phyloP scores from a whole-genome alignment of 92 coral and sea anemone genomes.

The Zoanthus sansibaricus region DNA sequence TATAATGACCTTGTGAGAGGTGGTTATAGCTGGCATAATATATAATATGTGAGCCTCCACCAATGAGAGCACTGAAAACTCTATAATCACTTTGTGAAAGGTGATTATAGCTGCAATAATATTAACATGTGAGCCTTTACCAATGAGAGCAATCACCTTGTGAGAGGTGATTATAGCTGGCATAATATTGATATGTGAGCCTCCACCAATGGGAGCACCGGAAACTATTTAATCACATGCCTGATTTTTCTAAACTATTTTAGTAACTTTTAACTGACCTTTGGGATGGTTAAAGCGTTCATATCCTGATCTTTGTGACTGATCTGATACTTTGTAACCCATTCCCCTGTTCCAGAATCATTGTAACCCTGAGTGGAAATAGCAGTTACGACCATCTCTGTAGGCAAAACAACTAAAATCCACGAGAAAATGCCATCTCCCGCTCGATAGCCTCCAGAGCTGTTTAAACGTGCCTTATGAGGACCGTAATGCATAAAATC shows the following conservation, averaged over 20 bases:
- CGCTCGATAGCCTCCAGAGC: slow-evolving; percentile 20
- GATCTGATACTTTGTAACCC: slow-evolving; percentile 24
- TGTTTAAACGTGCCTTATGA: slow-evolving; percentile 21
- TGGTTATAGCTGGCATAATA: too few relatives aligned
- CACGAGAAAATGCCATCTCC: not conserved
- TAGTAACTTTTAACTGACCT: slow-evolving; percentile 11
- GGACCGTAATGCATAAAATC: slow-evolving; percentile 27
- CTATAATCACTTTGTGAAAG: too few relatives aligned
- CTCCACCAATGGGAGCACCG: too few relatives aligned
- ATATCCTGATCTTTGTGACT: slow-evolving; percentile 4
- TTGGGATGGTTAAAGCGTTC: not conserved
- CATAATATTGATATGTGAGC: too few relatives aligned
- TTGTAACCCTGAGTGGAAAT: slow-evolving; percentile 23
- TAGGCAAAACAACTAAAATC: slow-evolving; percentile 3
- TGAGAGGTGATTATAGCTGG: too few relatives aligned
- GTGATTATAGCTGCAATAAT: too few relatives aligned
- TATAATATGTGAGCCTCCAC: too few relatives aligned
- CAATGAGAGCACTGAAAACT: too few relatives aligned
- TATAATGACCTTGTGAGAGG: too few relatives aligned
- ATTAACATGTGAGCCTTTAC: too few relatives aligned
- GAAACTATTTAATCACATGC: too few relatives aligned
- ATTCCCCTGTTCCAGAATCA: slow-evolving; percentile 5
- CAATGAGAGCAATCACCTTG: too few relatives aligned
- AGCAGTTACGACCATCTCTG: slow-evolving; percentile 17
- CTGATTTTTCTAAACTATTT: not conserved